Base-by-base conservation (phyloP, 2,797 vertebrate species). In the Caiman crocodilus region DNA sequence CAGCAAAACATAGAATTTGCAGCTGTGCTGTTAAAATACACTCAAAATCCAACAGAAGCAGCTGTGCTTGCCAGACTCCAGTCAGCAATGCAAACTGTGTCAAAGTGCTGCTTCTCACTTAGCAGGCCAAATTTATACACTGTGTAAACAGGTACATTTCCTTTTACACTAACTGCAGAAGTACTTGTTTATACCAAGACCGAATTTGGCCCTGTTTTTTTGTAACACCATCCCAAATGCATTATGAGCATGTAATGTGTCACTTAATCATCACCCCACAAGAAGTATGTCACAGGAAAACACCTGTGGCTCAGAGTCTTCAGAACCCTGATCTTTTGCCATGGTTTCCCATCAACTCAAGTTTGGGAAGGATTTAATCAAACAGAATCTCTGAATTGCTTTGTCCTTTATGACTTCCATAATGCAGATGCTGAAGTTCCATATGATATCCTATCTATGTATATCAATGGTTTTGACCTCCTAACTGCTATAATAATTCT, bases 401-500 rank as follows among this genome's bases (percentile, higher is more conserved):
- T 85, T 67, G 75, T 18, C 67, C 20, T 26, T 92, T 84, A 65
- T 56, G 20, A 57, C 58, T 84, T 75, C 69, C 26, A 1, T 71
- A 63, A 32, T 0, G 2, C 26, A 55, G 17, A 1, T 1, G 4
- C 55, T 57, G 63, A 32, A 13, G 17, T 74, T 90, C 57, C 11
- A 74, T 4, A 0, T 58, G 76, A 25, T 2, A 57, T 16, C 26
- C 76, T 32, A 1, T 7, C 56, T 56, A 28, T 30, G 74, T 1
- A 0, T 63, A 32, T 26, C 6, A 5, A 63, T 0, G 1, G 9
- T 64, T 65, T 76, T 17, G 14, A 21, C 35, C 8, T 59, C 12
- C 12, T n/a, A 1, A 2, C 20, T 57, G 21, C 65, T 61, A 17
- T 4, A 2, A 0, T 0, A 2, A 0, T 20, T 74, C 35, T 32